Evolutionary conservation across 2,797 vertebrate species (phyloP).

Genomic region (Delichon dasypus): DNA sequence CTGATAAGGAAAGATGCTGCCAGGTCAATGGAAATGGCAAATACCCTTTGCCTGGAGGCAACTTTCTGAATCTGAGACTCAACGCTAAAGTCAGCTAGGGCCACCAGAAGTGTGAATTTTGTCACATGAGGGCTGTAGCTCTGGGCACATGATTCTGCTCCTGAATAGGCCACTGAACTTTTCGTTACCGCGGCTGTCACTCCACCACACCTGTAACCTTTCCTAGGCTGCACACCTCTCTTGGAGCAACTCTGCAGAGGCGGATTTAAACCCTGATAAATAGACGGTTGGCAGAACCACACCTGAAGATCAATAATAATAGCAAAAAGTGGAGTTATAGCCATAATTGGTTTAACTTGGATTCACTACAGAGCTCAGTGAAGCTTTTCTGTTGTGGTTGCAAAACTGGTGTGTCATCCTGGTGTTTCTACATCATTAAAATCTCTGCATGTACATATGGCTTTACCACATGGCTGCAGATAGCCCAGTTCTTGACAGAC

Average conservation of each 20-base stretch:
- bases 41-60: background rate
- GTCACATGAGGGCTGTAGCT: background rate
- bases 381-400: background rate
- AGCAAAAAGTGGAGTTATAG: background rate
- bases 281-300: background rate
- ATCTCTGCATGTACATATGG: constrained; percentile 5
- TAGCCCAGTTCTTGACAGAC: background rate
- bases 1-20: background rate
- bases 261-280: background rate
- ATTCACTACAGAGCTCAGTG: background rate
- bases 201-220: background rate
- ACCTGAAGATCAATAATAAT: background rate
- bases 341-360: background rate
- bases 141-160: background rate
- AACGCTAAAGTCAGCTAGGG: background rate
- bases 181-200: fast-evolving
- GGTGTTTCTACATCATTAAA: constrained; percentile 25
- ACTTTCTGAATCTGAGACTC: background rate
- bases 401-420: background rate
- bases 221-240: background rate
- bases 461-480: background rate
- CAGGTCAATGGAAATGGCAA: background rate
- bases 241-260: background rate
- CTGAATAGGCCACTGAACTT: background rate
- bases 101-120: background rate